Evolutionary conservation across 2,113 vertebrate species (phyloP).

Genomic region (Nothobranchius kuhntae): DNA sequence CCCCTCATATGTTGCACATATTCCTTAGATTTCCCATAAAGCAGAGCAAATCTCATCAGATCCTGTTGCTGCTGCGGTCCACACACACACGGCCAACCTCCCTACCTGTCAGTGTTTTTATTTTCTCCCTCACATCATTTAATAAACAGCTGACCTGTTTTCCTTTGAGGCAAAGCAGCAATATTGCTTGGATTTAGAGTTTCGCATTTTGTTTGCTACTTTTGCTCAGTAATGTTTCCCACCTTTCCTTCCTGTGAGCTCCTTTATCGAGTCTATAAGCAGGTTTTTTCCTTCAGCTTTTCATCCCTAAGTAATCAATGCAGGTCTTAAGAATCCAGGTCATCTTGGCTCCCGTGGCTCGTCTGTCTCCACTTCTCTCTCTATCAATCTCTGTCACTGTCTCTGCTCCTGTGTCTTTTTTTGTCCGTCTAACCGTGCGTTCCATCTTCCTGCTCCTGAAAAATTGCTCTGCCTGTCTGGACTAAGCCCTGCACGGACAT

Average conservation of each 20-base stretch:
- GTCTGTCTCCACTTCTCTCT: constrained; percentile 50
- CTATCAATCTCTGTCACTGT: constrained; percentile 60
- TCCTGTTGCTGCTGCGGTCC: constrained; percentile 34
- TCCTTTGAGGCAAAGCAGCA: constrained; percentile 18
- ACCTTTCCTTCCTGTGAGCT: constrained; percentile 18
- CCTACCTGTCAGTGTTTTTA: constrained; percentile 21
- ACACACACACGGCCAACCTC: constrained; percentile 11
- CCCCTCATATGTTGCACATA: constrained; percentile 18
- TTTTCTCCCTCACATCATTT: constrained; percentile 19
- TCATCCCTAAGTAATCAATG: constrained; percentile 74
- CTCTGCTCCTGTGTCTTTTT: constrained; percentile 41
- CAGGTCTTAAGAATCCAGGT: constrained; percentile 69
- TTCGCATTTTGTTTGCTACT: constrained; percentile 35
- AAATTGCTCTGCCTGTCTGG: constrained; percentile 71
- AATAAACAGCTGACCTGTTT: constrained; percentile 33
- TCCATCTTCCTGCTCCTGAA: constrained; percentile 57
- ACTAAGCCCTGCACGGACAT: constrained; percentile 38
- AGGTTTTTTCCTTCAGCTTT: constrained; percentile 48
- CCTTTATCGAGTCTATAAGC: constrained; percentile 55
- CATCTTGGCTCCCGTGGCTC: constrained; percentile 58
- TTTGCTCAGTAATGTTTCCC: constrained; percentile 37
- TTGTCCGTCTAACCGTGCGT: constrained; percentile 39
- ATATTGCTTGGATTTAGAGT: constrained; percentile 1
- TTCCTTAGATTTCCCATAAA: constrained; percentile 45
- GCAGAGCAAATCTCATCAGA: constrained; percentile 53